Evolutionary conservation across 2,797 vertebrate genomes (phyloP), one percentile per base, ranked within the genome.

Genomic region (Netta rufina): DNA sequence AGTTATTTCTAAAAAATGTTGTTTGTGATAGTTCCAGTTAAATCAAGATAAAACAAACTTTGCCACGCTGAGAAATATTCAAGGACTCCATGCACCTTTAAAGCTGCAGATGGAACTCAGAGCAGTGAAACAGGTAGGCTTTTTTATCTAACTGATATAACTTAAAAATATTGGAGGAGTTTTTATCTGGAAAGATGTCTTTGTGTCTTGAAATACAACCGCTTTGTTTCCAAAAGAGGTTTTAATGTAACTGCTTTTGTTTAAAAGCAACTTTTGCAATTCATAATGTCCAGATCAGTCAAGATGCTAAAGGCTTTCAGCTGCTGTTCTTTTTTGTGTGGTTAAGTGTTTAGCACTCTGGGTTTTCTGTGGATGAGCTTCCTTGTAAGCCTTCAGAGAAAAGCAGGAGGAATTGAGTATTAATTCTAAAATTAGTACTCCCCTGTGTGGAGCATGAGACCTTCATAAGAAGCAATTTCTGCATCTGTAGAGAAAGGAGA

Each of bases 31-130:
- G 99, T 99, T 99, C 95, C 98, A 98, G 95, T 96, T 99, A 72
- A 99, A 98, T 97, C 98, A 99, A 97, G 99, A 99, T 96, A 99
- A 99, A 97, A 98, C 99, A 97, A 99, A 99, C 96, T 98, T 99
- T 89, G 98, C 98, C 11, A 99, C 98, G 0, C 97, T 99, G 96
- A 98, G 99, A 96, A 99, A 99, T 96, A 99, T 99, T 96, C 99
- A 99, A 98, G 99, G 99, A 93, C 98, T 99, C 16, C 99, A 99
- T 20, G 99, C 99, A 27, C 98, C 99, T 2, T 98, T 99, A 45
- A 99, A 99, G 96, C 96, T 99, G 71, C 99, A 99, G 96, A 99
- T 99, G 99, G 99, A 99, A 96, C 99, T 99, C 97, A 99, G 98
- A 94, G 99, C 99, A 39, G 99, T 98, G 36, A 98, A 98, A 97